phyloP scores from a whole-genome alignment of 2,113 vertebrate genomes.

The Oreotragus oreotragus region DNA sequence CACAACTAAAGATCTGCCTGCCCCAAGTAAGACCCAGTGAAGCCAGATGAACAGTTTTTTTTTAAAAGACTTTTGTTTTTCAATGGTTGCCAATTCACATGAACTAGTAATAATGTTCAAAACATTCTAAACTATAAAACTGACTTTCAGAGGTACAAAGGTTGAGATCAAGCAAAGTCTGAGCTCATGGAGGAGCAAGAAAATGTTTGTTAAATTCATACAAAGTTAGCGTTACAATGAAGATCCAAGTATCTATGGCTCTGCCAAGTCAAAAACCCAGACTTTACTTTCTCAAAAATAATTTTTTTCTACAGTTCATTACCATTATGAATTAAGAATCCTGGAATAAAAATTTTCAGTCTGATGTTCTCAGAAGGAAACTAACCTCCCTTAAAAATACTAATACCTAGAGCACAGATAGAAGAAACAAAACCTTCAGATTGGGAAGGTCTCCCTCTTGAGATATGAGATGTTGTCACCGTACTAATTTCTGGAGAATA shows the following conservation, averaged over 20 bases:
- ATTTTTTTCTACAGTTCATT: background rate
- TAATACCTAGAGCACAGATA: background rate
- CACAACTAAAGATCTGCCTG: background rate
- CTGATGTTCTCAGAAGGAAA: slow-evolving; percentile 18
- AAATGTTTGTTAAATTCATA: background rate
- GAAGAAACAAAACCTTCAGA: background rate
- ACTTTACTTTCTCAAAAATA: slow-evolving; percentile 8
- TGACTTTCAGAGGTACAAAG: background rate
- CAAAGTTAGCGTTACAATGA: background rate
- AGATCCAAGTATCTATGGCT: background rate
- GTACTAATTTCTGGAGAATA: background rate
- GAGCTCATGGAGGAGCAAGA: background rate
- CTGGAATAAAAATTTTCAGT: background rate
- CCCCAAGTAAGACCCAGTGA: background rate
- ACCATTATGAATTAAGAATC: background rate
- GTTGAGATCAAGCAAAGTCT: background rate
- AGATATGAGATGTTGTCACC: background rate
- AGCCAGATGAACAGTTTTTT: background rate
- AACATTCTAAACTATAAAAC: background rate
- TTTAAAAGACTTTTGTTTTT: background rate
- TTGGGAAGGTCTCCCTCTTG: background rate
- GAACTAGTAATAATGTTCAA: background rate
- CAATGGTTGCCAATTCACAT: background rate
- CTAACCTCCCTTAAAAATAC: background rate
- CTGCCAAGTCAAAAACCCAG: background rate